Evolutionary conservation across 2,797 vertebrate genomes (phyloP).

Genomic region (Cyclura pinguis): DNA sequence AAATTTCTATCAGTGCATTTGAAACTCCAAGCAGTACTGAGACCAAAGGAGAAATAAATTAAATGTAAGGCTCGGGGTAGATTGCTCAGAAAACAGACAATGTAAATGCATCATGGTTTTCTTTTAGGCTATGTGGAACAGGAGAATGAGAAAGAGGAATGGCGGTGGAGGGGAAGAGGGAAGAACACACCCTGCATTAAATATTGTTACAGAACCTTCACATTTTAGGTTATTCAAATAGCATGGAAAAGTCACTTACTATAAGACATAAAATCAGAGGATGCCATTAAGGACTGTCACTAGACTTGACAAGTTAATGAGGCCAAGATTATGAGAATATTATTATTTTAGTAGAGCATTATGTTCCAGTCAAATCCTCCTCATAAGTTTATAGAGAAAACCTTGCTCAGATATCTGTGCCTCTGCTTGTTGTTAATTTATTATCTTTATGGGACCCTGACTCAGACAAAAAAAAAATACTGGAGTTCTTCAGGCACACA

Average conservation of each 20-base stretch:
- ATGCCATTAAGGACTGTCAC: conserved; percentile 69
- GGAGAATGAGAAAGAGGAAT: neutral
- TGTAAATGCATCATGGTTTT: neutral
- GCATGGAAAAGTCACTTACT: conserved; percentile 63
- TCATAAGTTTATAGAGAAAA: conserved; percentile 67
- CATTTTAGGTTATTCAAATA: conserved; percentile 47
- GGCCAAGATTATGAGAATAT: conserved; percentile 66
- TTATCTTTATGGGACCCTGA: conserved; percentile 67
- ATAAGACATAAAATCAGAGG: conserved; percentile 61
- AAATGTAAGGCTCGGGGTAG: conserved; percentile 12
- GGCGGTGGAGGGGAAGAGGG: neutral
- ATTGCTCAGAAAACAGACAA: conserved; percentile 46
- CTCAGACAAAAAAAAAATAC: conserved; percentile 48
- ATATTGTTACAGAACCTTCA: conserved; percentile 53
- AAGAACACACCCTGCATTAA: conserved; percentile 41
- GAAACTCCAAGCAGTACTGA: conserved; percentile 29
- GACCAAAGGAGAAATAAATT: conserved; percentile 47
- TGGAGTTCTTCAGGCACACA: conserved; percentile 57
- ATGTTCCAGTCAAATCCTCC: conserved; percentile 66
- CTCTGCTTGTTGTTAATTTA: conserved; percentile 60
- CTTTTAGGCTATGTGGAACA: neutral
- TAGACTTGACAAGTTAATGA: conserved; percentile 74
- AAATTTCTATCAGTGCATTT: conserved; percentile 22
- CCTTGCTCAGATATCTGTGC: conserved; percentile 67
- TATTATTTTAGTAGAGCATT: conserved; percentile 76